A percentile compares a stretch with the other conserved stretches of the same genome.
Evolutionary conservation across 1,140 invertebrate genomes (phyloP).

Genomic region (Zaprionus kolodkinae): DNA sequence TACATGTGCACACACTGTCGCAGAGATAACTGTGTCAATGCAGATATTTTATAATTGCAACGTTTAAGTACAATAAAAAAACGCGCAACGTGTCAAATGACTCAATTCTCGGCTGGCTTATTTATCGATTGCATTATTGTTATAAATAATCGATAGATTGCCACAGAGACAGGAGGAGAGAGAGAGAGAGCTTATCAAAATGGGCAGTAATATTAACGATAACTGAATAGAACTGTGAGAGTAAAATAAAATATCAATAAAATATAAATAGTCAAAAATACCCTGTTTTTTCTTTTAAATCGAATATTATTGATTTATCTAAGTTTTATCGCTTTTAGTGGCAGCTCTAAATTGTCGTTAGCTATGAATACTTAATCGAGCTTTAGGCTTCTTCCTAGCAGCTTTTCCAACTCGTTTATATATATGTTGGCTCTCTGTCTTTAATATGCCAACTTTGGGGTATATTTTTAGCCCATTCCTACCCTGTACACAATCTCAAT

Average conservation of each 20-base stretch:
- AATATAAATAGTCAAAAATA: no score
- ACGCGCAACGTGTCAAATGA: slow-evolving; percentile 34
- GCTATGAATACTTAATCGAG: no score
- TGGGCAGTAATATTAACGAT: neutral
- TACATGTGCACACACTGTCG: slow-evolving; percentile 6
- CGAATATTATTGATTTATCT: neutral
- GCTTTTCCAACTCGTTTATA: neutral
- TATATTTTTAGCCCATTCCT: slow-evolving; percentile 9
- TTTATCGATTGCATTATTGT: slow-evolving; percentile 26
- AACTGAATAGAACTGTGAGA: neutral
- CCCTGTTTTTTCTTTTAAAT: no score
- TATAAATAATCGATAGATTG: neutral
- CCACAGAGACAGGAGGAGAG: no score
- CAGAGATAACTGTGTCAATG: slow-evolving; percentile 61
- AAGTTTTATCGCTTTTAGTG: neutral
- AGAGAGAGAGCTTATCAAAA: neutral
- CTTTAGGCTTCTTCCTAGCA: no score
- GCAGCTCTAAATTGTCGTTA: no score
- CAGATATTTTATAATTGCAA: slow-evolving; percentile 62
- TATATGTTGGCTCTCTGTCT: neutral
- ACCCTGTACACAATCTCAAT: slow-evolving; percentile 20
- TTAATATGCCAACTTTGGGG: neutral
- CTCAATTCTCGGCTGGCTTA: slow-evolving; percentile 36
- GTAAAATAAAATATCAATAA: no score
- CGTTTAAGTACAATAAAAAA: slow-evolving; percentile 40